Evolutionary conservation across 2,888 invertebrate species (phyloP), one percentile per base, ranked within the genome.

Genomic region (Tetrapedia diversipes): DNA sequence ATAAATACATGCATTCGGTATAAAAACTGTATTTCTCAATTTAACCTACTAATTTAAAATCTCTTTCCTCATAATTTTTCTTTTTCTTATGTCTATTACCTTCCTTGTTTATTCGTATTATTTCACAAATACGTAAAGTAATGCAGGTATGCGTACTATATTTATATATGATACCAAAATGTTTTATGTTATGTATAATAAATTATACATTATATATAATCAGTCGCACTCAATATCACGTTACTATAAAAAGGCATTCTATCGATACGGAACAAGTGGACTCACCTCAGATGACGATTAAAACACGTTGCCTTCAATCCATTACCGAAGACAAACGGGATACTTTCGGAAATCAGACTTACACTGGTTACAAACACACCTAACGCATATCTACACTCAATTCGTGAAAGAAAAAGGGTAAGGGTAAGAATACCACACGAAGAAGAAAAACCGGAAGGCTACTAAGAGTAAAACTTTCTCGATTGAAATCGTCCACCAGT

Each of bases 261-360:
- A 51, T 39, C 57, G 49, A 72, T 54, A 47, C 49, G 43, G 51
- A 45, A 56, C 37, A 49, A 75, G 75, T 76, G 67, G 57, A 76
- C 76, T 76, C 77, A 76, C 77, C 77, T 76, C 61, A 56, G 61
- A 61, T 49, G 45, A 57, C 41, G 43, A 66, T 29, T 45, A 14
- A 22, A 43, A 41, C 67, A 54, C 54, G 75, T 67, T 76, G 51
- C 16, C 24, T 34, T 76, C 63, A 76, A 76, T 76, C 77, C 76
- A 76, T 76, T 45, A 19, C 43, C 53, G 43, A 39, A 53, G 53
- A 19, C 19, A 16, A 16, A 43, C 4, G 22, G n/a, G 63, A 57
- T 43, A 47, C 45, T 37, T 24, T 41, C 39, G 10, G 57, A 32
- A 51, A 56, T 24, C 27, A 63, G 37, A 19, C 16, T 45, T 0